Base-by-base conservation (phyloP, 2,888 invertebrate genomes). In the Dichetophora obliterata region DNA sequence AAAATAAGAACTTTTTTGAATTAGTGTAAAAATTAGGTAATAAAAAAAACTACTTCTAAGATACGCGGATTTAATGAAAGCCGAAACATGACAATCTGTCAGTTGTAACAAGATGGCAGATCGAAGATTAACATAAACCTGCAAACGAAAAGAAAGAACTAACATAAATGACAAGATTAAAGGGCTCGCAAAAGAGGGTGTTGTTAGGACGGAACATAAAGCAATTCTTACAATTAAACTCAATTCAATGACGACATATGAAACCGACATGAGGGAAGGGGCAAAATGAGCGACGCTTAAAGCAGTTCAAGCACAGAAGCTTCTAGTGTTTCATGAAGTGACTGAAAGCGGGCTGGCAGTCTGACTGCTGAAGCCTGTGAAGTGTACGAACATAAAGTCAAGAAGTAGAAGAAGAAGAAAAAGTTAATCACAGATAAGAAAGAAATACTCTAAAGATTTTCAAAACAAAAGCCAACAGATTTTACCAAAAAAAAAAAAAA, bases 261-360 rank as follows among this genome's bases (percentile, higher is more conserved):
- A 59, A 59, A 16, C 24, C 14, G 24, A 59, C 11, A 27, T 14
- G 14, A 59, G 8, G 27, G 59, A 14, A 8, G 59, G 24, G 14
- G 14, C 5, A 27, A 59, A 27, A 14, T 59, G 16, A 14, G 11
- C 11, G 59, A 24, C 14, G 43, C 43, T 43, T 43, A 2, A 43
- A 43, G 43, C 14, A 43, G 43, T 43, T 43, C 1, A 43, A 37
- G 8, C 37, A 37, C 37, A 37, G 37, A 37, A 43, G 43, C 59
- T 59, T 59, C 59, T 59, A 59, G 59, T 59, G 59, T 24, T 59
- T 59, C 59, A 59, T 59, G 22, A 59, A 59, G 11, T 59, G 9
- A 19, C 0, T 59, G 19, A 22, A 59, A 59, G 11, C 43, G 43
- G 43, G 43, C 11, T 11, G 11, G 43, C 11, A 1, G 43, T 3